Evolutionary conservation across 2,888 invertebrate genomes (phyloP), one percentile per base, ranked within the genome.

Genomic region (Geotrupes spiniger): DNA sequence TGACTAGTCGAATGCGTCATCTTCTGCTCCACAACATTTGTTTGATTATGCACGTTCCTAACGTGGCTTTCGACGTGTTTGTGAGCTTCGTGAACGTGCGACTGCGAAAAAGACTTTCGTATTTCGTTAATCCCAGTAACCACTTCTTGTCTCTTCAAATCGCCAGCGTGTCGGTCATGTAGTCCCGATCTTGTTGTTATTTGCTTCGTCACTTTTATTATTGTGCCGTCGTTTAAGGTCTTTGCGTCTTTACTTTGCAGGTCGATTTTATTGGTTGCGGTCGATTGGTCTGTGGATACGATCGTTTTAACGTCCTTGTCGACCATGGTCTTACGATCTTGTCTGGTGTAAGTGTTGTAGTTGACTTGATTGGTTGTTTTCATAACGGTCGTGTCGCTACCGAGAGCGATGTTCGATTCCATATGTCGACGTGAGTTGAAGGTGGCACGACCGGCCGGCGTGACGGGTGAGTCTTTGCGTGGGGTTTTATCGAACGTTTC

Each of bases 341-440:
- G 63, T n/a, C 42, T 40, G 2, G 51, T 51, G 15, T 29, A 17
- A 48, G 60, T 63, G 0, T 63, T 66, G 52, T 64, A 71, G 4
- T 71, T 71, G 45, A 69, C 65, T 48, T 78, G 82, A 64, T 80
- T 79, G 1, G 82, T 80, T 3, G 80, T 80, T 58, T 75, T 76
- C 69, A 78, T 76, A 8, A 71, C 68, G 1, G 74, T 64, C 1
- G 65, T 74, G 52, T 84, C 83, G 58, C 76, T 77, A 1, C 84
- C 84, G 12, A 85, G 64, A 5, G 74, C 76, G 44, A 86, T 79
- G 49, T 83, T 83, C 0, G 87, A 86, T 69, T 85, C 84, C 70
- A 82, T 80, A 61, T 85, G 80, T 10, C 76, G 78, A 56, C 80
- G 73, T 44, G 77, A 80, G 49, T 80, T 80, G 11, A 77, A 73